Evolutionary conservation across 1,140 invertebrate species (phyloP).

Genomic region (Ceratitis capitata): DNA sequence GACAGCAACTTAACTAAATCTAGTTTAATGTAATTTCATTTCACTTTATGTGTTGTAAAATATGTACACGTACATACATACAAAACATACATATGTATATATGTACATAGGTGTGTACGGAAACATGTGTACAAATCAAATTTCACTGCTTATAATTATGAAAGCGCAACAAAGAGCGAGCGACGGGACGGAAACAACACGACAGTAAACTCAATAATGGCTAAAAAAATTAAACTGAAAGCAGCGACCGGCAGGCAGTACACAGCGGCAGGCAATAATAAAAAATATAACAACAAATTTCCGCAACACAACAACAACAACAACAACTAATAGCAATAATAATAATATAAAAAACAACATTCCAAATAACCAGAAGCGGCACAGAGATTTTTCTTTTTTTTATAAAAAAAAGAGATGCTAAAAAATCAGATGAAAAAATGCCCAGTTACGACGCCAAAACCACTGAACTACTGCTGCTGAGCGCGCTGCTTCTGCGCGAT

Average conservation of each 20-base stretch:
- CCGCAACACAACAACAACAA: background rate
- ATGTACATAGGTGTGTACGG: background rate
- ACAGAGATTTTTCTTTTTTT: background rate
- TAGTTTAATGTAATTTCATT: background rate
- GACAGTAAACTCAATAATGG: constrained; percentile 3
- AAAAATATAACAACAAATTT: background rate
- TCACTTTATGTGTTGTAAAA: background rate
- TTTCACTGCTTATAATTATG: constrained; percentile 35
- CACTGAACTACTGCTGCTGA: background rate
- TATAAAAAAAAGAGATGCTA: background rate
- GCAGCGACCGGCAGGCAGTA: background rate
- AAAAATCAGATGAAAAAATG: background rate
- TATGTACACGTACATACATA: background rate
- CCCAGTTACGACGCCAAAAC: background rate
- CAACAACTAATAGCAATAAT: background rate
- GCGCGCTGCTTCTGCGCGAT: background rate
- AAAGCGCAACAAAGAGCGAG: background rate
- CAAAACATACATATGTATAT: background rate
- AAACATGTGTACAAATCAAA: constrained; percentile 28
- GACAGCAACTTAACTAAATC: background rate
- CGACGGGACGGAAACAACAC: constrained; percentile 3
- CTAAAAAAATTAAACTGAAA: background rate
- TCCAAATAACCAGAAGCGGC: background rate
- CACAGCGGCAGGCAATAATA: background rate
- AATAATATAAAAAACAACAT: background rate